These are phyloP conservation scores for Esox niger DNA, from an alignment of 2,113 vertebrate species.

Conservation along the genomic window DNA sequence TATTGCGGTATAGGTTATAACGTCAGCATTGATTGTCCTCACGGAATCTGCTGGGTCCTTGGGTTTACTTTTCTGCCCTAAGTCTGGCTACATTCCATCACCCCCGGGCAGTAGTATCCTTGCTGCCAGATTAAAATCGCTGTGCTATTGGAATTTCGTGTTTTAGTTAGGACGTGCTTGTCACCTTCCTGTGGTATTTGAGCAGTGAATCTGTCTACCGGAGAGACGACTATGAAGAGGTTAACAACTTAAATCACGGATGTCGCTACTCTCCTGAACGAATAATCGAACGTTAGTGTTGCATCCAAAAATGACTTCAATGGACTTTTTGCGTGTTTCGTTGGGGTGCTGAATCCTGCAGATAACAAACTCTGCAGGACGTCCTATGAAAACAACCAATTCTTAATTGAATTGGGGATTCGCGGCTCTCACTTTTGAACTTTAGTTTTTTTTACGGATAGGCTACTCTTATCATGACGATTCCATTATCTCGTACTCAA, in stretches of 20 bases:
- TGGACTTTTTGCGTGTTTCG: conserved; percentile 49
- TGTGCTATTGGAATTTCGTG: conserved; percentile 44
- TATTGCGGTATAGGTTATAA: not conserved
- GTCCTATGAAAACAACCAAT: conserved; percentile 42
- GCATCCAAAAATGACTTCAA: conserved; percentile 48
- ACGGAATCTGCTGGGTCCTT: conserved; percentile 8
- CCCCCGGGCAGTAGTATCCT: conserved; percentile 26
- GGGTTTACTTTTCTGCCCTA: conserved; percentile 8
- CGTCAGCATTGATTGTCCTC: conserved; percentile 2
- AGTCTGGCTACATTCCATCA: conserved; percentile 38
- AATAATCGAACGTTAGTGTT: conserved; percentile 59
- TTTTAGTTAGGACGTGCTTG: conserved; percentile 47
- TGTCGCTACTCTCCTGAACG: conserved; percentile 65
- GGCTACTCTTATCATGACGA: conserved; percentile 73
- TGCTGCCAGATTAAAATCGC: conserved; percentile 32
- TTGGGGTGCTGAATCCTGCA: conserved; percentile 43
- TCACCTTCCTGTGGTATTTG: conserved; percentile 46
- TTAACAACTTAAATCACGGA: conserved; percentile 66
- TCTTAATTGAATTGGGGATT: conserved; percentile 26
- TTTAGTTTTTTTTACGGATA: conserved; percentile 38
- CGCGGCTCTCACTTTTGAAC: conserved; percentile 39
- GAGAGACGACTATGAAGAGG: conserved; percentile 62
- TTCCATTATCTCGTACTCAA: conserved; percentile 80
- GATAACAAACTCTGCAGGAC: conserved; percentile 21
- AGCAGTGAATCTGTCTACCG: conserved; percentile 53